A percentile compares a stretch with the other conserved stretches of the same genome.
These are phyloP conservation scores for Clupea harengus DNA, from an alignment of 2,113 vertebrate genomes.

Conservation along the genomic window DNA sequence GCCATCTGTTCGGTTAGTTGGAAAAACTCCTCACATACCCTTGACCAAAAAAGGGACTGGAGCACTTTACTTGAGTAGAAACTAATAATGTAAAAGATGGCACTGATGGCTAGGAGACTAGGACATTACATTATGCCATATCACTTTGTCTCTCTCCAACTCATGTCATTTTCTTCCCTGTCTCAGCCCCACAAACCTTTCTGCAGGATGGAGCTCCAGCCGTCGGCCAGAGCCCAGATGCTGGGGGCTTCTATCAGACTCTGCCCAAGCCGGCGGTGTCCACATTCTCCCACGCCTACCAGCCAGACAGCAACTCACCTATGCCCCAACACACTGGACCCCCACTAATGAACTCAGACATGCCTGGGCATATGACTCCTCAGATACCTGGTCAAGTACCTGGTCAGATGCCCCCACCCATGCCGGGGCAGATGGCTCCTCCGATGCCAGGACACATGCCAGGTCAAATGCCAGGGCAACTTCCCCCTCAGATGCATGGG, in stretches of 20 bases:
- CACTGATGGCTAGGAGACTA: neutral
- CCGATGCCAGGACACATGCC: neutral
- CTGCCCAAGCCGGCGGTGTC: constrained; percentile 54
- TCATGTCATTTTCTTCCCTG: constrained; percentile 20
- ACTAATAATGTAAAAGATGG: neutral
- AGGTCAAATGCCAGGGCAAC: neutral
- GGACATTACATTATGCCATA: too few species aligned
- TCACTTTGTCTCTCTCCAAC: neutral
- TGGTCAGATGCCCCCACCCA: constrained; percentile 38
- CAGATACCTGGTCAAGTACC: constrained; percentile 1
- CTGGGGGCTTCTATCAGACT: constrained; percentile 74
- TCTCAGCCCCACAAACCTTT: constrained; percentile 74
- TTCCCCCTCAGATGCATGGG: constrained; percentile 45
- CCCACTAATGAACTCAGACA: constrained; percentile 17
- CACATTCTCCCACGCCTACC: constrained; percentile 63
- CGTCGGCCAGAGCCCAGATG: constrained; percentile 41
- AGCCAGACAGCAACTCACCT: constrained; percentile 59
- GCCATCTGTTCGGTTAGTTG: neutral
- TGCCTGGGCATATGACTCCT: constrained; percentile 29
- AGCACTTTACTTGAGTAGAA: neutral
- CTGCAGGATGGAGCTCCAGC: constrained; percentile 69
- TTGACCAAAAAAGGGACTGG: too few species aligned
- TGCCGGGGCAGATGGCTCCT: constrained; percentile 51
- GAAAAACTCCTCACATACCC: neutral
- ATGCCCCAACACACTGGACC: constrained; percentile 56